Conservation (phyloP, 2,888 invertebrate species). For the Drosophila nr. perissopoda region DNA sequence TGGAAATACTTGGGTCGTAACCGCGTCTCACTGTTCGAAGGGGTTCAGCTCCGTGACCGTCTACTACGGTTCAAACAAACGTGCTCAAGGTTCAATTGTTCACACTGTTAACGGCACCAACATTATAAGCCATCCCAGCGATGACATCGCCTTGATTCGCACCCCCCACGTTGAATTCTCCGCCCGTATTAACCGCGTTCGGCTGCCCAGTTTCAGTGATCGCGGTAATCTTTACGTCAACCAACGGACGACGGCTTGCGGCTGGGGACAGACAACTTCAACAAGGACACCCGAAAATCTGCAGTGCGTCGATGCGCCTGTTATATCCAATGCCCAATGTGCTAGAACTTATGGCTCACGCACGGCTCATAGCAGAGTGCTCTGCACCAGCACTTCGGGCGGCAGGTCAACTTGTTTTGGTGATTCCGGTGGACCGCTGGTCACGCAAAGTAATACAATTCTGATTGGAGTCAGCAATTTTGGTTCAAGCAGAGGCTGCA, state of each 20-base stretch:
- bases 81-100: conserved; percentile 43
- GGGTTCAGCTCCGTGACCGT: conserved; percentile 44
- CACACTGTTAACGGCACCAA: conserved; percentile 48
- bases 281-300: conserved; percentile 69
- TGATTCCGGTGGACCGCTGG: conserved; percentile 49
- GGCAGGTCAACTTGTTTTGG: conserved; percentile 43
- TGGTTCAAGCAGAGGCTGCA: conserved; percentile 13
- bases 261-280: conserved; percentile 42
- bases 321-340: conserved; percentile 76
- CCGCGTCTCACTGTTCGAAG: conserved; percentile 42
- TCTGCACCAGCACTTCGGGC: conserved; percentile 42
- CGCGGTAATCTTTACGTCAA: conserved; percentile 20
- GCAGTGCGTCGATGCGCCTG: conserved; percentile 57
- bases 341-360: conserved; percentile 80
- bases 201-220: conserved; percentile 18
- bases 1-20: conserved; percentile 45
- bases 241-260: conserved; percentile 42
- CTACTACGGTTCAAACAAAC: conserved; percentile 66
- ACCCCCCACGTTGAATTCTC: conserved; percentile 36
- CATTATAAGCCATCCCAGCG: conserved; percentile 34
- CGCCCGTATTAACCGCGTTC: conserved; percentile 6
- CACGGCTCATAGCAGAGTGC: conserved; percentile 5
- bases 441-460: conserved; percentile 11
- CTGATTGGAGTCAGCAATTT: conserved; percentile 46
- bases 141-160: conserved; percentile 64